These are phyloP conservation scores for Spilarctia lutea DNA, from an alignment of 2,888 invertebrate species.

Conservation along the genomic window DNA sequence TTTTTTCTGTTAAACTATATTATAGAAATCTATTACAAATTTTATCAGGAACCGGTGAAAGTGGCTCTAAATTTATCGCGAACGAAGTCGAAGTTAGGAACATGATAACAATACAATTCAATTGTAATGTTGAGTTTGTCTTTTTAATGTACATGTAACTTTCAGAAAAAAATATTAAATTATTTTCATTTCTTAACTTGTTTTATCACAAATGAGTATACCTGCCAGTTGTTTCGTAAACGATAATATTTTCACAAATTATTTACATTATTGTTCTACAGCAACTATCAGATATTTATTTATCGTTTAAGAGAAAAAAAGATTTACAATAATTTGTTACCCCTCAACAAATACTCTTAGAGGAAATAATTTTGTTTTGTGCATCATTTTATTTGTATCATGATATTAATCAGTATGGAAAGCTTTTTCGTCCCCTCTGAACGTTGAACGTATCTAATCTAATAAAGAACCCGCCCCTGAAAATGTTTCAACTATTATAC, in stretches of 20 bases:
- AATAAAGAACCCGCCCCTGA: conserved; percentile 74
- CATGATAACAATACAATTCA: too few species aligned
- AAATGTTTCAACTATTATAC: conserved; percentile 74
- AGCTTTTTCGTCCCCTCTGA: conserved; percentile 69
- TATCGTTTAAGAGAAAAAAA: background rate
- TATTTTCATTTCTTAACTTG: too few species aligned
- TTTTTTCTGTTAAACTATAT: too few species aligned
- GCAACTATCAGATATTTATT: background rate
- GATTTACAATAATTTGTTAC: conserved; percentile 11
- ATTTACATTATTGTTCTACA: background rate
- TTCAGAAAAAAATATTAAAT: too few species aligned
- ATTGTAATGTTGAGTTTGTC: too few species aligned
- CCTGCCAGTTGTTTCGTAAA: background rate
- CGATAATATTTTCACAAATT: background rate
- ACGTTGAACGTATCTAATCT: conserved; percentile 73
- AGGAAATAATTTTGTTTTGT: conserved; percentile 48
- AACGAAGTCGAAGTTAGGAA: too few species aligned
- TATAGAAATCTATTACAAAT: too few species aligned
- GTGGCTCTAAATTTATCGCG: too few species aligned
- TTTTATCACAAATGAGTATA: background rate
- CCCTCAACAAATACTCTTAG: conserved; percentile 21
- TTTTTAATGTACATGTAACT: too few species aligned
- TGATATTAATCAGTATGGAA: conserved; percentile 69
- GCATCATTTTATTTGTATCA: conserved; percentile 52
- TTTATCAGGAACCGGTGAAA: too few species aligned